Base-by-base conservation (phyloP, 1,140 invertebrate genomes). In the Adelges cooleyi region DNA sequence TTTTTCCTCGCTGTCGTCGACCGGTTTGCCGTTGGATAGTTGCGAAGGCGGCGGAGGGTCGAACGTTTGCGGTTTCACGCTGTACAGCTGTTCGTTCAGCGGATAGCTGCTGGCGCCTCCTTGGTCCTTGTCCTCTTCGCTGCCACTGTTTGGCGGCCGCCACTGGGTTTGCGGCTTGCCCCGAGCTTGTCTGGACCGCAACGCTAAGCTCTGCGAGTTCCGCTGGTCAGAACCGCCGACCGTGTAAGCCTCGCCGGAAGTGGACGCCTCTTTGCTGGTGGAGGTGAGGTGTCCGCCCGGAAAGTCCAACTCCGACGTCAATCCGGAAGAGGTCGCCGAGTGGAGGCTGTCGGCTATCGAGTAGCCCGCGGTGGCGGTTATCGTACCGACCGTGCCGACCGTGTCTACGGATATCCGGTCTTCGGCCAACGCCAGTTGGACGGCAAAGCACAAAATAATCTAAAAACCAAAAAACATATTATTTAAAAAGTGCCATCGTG, bases 331-430 rank as follows among this genome's bases (percentile, higher is more conserved):
- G 1, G 40, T 48, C 0, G 56, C 40, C 1, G 56, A 29, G 1
- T 33, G 42, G 18, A 20, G 29, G 15, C 40, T 17, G 15, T 62
- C 56, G 25, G 40, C 0, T 48, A 62, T 48, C 10, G 56, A 62
- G 6, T 62, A 62, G 29, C 56, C 56, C 0, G 56, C 56, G 2
- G 56, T 62, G 3, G 56, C 56, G 8, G 56, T 62, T 6, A 62
- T 46, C 15, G 56, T 29, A 27, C 53, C 53, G 4, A 59, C 53
- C n/a, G n/a, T n/a, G 29, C 29, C 29, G 5, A 33, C 29, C 3
- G 56, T 62, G 6, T 48, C 42, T 6, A 62, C 56, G 13, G 56
- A 62, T 29, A 62, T 62, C 6, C 56, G 27, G 9, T 62, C 40
- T 62, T 62, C 56, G 25, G 11, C 15, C 17, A 22, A 9, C 1